Base-by-base conservation (phyloP, 2,888 invertebrate species). In the Pemphredon lugubris region DNA sequence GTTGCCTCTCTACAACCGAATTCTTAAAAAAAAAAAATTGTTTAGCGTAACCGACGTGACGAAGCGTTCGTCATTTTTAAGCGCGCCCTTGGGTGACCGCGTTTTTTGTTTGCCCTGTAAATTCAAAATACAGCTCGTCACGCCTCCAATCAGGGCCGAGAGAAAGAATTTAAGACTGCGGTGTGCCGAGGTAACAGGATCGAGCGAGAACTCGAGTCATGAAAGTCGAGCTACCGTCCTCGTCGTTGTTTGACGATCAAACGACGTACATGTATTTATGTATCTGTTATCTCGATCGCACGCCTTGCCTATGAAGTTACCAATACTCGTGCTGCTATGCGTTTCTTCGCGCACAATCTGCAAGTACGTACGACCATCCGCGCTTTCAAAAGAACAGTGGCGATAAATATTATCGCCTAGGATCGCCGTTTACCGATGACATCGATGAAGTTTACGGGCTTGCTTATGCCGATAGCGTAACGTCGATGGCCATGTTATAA, bases 91-190 rank as follows among this genome's bases (percentile, higher is more conserved):
- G 11, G 34, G n/a, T n/a, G n/a, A n/a, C n/a, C 34, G 34, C 34
- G n/a, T 1, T 9, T n/a, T 34, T 34, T 7, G 9, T 11, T 7
- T 7, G n/a, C n/a, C 34, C 26, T 26, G 26, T 7, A 26, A 5
- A 26, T 26, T 26, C 7, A 5, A 26, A 34, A n/a, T n/a, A n/a
- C 34, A 34, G 4, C n/a, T 34, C n/a, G 34, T 34, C n/a, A 34
- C n/a, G n/a, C n/a, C 34, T n/a, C 9, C 34, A 34, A 7, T 9
- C 16, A 40, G 55, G 6, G 63, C 70, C 40, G 50, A 23, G 23
- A 39, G 40, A 45, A 51, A 45, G 40, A 53, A 45, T 26, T 40
- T 4, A 61, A 61, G 63, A 60, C 59, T 60, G 47, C 21, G 30
- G 30, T 9, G 59, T 11, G 26, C 13, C 4, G 55, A 40, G 48